phyloP scores from a whole-genome alignment of 1,140 invertebrate species.

The Danaus melanippus region DNA sequence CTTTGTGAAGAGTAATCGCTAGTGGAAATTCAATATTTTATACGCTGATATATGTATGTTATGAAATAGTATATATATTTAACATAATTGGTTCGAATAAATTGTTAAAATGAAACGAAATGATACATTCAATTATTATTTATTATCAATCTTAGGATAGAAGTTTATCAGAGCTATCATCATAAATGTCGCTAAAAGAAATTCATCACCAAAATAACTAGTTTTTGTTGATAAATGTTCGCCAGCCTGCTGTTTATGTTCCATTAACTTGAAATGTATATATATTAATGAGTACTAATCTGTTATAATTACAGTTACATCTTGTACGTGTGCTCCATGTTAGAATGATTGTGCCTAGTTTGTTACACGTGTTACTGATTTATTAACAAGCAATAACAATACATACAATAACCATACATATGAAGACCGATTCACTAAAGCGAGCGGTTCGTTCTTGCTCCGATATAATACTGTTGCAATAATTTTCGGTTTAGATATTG shows the following conservation, averaged over 20 bases:
- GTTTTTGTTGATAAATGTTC: slow-evolving; percentile 63
- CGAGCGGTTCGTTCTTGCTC: no score
- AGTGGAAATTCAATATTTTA: no score
- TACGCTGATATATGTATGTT: not conserved
- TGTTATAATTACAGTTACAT: slow-evolving; percentile 47
- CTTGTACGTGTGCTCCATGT: slow-evolving; percentile 23
- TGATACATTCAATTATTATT: slow-evolving; percentile 1
- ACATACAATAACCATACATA: no score
- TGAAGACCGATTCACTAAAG: no score
- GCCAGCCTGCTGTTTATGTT: slow-evolving; percentile 61
- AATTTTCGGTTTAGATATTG: no score
- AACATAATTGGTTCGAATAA: no score
- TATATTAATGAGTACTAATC: slow-evolving; percentile 61
- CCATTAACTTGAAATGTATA: slow-evolving; percentile 64
- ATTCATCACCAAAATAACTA: slow-evolving; percentile 52
- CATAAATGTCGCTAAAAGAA: slow-evolving; percentile 37
- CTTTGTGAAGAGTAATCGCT: no score
- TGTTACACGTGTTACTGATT: slow-evolving; percentile 10
- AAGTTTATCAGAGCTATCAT: slow-evolving; percentile 18
- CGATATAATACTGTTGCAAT: no score
- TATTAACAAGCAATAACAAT: not conserved
- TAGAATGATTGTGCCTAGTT: slow-evolving; percentile 12
- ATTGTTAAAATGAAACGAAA: no score
- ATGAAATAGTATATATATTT: no score
- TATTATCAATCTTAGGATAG: slow-evolving; percentile 2